Percentiles rank a stretch among this genome's conserved stretches.
Evolutionary conservation across 2,113 vertebrate species (phyloP).

Genomic region (Ariopsis seemanni): DNA sequence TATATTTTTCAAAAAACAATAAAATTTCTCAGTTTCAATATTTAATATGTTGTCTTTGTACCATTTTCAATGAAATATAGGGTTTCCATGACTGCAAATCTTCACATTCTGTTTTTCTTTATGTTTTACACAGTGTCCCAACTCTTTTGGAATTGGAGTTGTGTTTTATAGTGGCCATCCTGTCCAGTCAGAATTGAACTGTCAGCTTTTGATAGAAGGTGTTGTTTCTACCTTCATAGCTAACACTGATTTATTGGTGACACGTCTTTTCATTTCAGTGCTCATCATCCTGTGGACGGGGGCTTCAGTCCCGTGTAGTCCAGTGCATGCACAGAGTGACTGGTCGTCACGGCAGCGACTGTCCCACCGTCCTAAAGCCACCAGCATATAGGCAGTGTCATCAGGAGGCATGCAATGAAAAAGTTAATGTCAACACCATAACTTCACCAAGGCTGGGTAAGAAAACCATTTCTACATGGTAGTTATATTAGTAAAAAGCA

Average conservation of each 20-base stretch:
- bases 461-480: conserved; percentile 45
- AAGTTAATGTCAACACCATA: conserved; percentile 90
- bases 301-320: conserved; percentile 93
- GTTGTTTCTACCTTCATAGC: neutral
- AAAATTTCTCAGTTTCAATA: too few relatives aligned
- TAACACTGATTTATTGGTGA: neutral
- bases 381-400: conserved; percentile 89
- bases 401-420: conserved; percentile 85
- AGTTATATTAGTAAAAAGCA: neutral
- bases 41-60: too few relatives aligned
- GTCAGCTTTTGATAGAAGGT: neutral
- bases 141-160: neutral
- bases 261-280: conserved; percentile 74
- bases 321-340: conserved; percentile 98
- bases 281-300: conserved; percentile 90
- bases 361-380: conserved; percentile 78
- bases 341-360: conserved; percentile 90
- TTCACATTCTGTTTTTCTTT: too few relatives aligned
- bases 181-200: neutral
- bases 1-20: too few relatives aligned
- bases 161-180: neutral
- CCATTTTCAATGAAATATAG: too few relatives aligned
- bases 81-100: too few relatives aligned
- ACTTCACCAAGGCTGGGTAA: conserved; percentile 93
- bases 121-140: too few relatives aligned